Percentiles rank a stretch among this genome's conserved stretches.
Evolutionary conservation across 2,113 vertebrate species (phyloP).

Genomic region (Sinocyclocheilus anshuiensis): DNA sequence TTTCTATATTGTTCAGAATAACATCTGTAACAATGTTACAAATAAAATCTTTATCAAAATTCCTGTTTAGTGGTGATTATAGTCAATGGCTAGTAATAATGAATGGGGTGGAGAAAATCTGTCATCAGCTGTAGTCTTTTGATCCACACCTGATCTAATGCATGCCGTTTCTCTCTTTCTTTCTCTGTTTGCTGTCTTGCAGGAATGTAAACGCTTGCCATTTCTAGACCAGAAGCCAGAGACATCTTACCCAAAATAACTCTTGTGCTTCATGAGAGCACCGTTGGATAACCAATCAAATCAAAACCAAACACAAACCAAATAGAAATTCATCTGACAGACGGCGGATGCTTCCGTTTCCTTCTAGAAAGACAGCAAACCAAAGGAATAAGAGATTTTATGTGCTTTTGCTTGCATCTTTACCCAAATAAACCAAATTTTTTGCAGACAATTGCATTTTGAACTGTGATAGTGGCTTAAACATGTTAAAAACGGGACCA

Average conservation of each 20-base stretch:
- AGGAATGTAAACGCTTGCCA: conserved; percentile 91
- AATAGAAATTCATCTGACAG: conserved; percentile 73
- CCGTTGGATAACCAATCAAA: conserved; percentile 80
- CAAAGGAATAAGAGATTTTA: conserved; percentile 85
- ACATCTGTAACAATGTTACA: background rate
- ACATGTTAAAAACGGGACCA: conserved; percentile 79
- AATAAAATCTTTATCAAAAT: background rate
- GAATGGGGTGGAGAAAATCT: background rate
- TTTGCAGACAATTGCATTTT: conserved; percentile 35
- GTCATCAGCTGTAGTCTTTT: background rate
- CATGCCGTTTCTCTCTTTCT: conserved; percentile 69
- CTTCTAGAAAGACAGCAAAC: conserved; percentile 94
- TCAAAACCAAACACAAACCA: conserved; percentile 72
- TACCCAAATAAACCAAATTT: conserved; percentile 13
- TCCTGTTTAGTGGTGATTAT: background rate
- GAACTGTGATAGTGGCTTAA: conserved; percentile 4
- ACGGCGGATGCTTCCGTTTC: conserved; percentile 83
- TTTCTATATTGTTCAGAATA: background rate
- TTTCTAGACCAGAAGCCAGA: conserved; percentile 86
- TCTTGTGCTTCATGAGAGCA: conserved; percentile 87
- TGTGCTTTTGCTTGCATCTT: conserved; percentile 3
- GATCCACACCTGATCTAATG: conserved; percentile 34
- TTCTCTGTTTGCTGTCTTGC: conserved; percentile 96
- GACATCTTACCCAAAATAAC: conserved; percentile 78
- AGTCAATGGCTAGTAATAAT: background rate